A percentile compares a stretch with the other conserved stretches of the same genome.
Evolutionary conservation across 2,113 vertebrate species (phyloP).

Genomic region (Corydoras sp.): DNA sequence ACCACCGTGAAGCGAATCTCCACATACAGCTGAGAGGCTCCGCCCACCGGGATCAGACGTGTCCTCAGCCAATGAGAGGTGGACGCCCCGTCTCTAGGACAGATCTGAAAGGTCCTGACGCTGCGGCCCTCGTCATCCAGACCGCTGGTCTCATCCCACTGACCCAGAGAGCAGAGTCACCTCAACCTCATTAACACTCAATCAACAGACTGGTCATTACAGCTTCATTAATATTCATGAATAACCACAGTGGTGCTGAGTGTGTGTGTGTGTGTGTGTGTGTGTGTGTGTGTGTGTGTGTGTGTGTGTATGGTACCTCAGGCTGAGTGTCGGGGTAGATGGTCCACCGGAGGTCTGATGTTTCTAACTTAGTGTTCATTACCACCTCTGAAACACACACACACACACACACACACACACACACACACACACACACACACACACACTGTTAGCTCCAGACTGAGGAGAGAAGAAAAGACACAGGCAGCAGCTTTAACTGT

Average conservation of each 20-base stretch:
- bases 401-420: no score
- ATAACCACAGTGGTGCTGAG: no score
- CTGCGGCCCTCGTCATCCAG: conserved; percentile 73
- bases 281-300: conserved; percentile 3
- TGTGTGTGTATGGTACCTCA: conserved; percentile 47
- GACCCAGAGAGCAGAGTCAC: not conserved
- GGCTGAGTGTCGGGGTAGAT: conserved; percentile 61
- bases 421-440: no score
- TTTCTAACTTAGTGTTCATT: conserved; percentile 78
- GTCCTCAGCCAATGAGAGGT: conserved; percentile 76
- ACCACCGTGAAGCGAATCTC: conserved; percentile 79
- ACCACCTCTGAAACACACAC: conserved; percentile 65
- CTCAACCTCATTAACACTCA: no score
- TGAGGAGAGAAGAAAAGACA: no score
- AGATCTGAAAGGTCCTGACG: conserved; percentile 77
- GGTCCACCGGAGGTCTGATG: conserved; percentile 77
- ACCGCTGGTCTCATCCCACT: conserved; percentile 81
- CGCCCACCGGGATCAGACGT: conserved; percentile 59
- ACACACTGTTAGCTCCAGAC: no score
- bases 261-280: conserved; percentile 3
- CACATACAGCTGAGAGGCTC: conserved; percentile 68
- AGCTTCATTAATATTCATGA: no score
- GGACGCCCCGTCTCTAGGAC: conserved; percentile 48
- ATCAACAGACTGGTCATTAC: no score
- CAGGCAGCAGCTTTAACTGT: no score